These are phyloP conservation scores for Tylochromis polylepis DNA, from an alignment of 2,113 vertebrate species.

Conservation along the genomic window DNA sequence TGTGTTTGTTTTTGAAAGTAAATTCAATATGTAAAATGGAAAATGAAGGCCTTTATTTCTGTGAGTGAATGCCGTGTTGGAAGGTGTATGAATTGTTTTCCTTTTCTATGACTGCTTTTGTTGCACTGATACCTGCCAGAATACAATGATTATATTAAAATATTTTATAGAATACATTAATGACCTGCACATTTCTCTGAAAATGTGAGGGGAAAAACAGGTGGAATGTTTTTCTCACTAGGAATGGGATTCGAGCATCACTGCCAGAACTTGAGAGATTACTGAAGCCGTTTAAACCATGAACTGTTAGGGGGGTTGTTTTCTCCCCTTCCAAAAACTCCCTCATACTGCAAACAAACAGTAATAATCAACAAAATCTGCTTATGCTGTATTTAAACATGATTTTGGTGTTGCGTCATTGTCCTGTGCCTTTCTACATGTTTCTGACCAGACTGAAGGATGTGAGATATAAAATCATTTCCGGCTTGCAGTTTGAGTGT, in stretches of 20 bases:
- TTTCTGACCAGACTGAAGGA: constrained; percentile 13
- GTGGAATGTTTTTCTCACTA: not conserved
- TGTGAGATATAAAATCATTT: not conserved
- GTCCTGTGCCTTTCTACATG: constrained; percentile 64
- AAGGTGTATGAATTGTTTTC: constrained; percentile 27
- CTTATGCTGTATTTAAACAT: constrained; percentile 24
- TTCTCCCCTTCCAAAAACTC: not conserved
- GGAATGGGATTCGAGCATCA: constrained; percentile 14
- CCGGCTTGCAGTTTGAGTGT: constrained; percentile 4
- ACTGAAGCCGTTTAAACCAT: not conserved
- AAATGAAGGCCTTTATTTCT: constrained; percentile 47
- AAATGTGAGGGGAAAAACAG: constrained; percentile 3
- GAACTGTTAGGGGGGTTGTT: not conserved
- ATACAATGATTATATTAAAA: constrained; percentile 61
- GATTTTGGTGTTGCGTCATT: constrained; percentile 21
- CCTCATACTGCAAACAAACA: constrained; percentile 25
- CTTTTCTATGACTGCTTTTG: constrained; percentile 58
- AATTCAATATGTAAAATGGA: not conserved
- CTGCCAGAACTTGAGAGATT: constrained; percentile 48
- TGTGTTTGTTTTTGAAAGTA: constrained; percentile 5
- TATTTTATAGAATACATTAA: constrained; percentile 58
- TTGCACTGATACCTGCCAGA: constrained; percentile 73
- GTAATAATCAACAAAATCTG: not conserved
- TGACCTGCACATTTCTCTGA: constrained; percentile 61
- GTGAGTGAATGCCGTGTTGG: constrained; percentile 35